Percentiles rank a stretch among this genome's conserved stretches.
Evolutionary conservation across 2,113 vertebrate genomes (phyloP).

Genomic region (Melozone crissalis): DNA sequence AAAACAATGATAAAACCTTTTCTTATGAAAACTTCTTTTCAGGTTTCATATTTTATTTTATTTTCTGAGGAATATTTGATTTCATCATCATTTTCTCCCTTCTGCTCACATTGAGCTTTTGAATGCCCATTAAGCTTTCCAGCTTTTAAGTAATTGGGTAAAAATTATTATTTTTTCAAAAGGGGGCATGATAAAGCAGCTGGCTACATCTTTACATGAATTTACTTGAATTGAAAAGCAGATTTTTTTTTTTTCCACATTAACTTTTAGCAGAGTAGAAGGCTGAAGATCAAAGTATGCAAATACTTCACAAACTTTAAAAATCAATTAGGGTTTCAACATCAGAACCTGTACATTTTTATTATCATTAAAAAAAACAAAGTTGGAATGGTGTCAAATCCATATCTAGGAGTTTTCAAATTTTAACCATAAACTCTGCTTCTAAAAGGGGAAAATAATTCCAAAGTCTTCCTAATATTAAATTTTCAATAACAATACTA

Average conservation of each 20-base stretch:
- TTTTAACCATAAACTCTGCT: not conserved
- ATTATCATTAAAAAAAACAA: no score
- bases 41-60: not conserved
- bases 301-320: not conserved
- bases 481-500: not conserved
- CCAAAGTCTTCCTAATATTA: not conserved
- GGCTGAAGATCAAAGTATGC: not conserved
- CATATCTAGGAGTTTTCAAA: not conserved
- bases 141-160: not conserved
- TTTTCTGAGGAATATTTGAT: not conserved
- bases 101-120: not conserved
- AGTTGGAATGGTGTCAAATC: not conserved
- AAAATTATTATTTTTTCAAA: not conserved
- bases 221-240: not conserved
- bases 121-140: not conserved
- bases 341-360: not conserved
- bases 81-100: not conserved
- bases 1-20: not conserved
- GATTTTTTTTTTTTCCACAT: not conserved
- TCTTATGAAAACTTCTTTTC: not conserved
- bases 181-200: accelerated
- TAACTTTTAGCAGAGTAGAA: not conserved
- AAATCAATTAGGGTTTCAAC: not conserved
- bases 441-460: not conserved
- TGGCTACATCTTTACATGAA: not conserved